Percentiles rank a stretch among this genome's conserved stretches.
Conservation (phyloP, 2,888 invertebrate genomes). For the Erebia aethiops region DNA sequence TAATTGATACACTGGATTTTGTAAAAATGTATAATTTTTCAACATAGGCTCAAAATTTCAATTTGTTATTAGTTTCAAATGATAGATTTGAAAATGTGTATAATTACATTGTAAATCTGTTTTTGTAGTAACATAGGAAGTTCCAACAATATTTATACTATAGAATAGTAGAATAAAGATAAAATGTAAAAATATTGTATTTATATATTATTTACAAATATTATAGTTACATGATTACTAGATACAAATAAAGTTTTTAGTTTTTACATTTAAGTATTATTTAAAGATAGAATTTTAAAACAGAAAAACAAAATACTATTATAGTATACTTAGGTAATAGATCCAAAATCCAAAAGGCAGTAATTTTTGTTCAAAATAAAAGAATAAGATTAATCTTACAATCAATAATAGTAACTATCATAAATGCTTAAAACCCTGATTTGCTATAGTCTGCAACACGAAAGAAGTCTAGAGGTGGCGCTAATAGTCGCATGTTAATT, state of each 20-base stretch:
- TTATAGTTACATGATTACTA: too few relatives aligned
- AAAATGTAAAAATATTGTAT: neutral
- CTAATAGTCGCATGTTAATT: too few relatives aligned
- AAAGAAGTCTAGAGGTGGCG: too few relatives aligned
- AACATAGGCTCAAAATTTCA: neutral
- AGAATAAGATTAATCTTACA: neutral
- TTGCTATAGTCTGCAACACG: too few relatives aligned
- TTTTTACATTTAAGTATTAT: too few relatives aligned
- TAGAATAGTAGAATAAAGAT: conserved; percentile 1
- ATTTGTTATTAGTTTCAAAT: neutral
- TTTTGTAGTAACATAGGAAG: neutral
- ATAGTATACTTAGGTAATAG: too few relatives aligned
- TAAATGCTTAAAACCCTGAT: conserved; percentile 25
- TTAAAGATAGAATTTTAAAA: too few relatives aligned
- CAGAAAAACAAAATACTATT: too few relatives aligned
- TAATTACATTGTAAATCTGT: neutral
- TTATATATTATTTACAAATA: conserved; percentile 11
- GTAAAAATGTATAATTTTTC: conserved; percentile 14
- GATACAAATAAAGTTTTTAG: too few relatives aligned
- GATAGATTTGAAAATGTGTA: neutral
- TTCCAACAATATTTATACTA: neutral
- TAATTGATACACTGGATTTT: conserved; percentile 38
- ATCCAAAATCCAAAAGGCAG: too few relatives aligned
- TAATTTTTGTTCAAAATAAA: neutral
- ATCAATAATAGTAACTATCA: neutral